Conservation (phyloP, 2,113 vertebrate species). For the Caranx ignobilis region DNA sequence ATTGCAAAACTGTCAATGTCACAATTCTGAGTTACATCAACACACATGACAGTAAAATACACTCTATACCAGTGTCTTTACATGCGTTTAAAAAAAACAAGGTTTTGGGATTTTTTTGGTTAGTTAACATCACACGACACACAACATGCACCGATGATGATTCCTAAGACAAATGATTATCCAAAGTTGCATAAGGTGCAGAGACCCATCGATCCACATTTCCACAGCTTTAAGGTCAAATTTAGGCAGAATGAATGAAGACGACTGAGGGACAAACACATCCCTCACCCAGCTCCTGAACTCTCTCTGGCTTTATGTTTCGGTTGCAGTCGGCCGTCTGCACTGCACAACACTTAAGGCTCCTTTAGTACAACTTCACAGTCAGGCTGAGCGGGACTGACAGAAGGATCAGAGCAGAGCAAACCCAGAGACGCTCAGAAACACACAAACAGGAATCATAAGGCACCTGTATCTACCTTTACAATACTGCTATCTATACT, state of each 20-base stretch:
- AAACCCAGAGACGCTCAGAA: slow-evolving; percentile 8
- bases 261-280: background rate
- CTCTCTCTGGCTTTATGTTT: background rate
- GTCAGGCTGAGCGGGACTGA: background rate
- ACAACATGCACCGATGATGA: slow-evolving; percentile 11
- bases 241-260: background rate
- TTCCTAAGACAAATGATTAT: background rate
- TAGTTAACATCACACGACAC: background rate
- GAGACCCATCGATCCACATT: background rate
- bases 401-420: background rate
- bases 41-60: slow-evolving; percentile 5
- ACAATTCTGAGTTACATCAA: background rate
- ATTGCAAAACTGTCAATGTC: background rate
- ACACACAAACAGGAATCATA: slow-evolving; percentile 41
- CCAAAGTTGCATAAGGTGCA: background rate
- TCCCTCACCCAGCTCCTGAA: background rate
- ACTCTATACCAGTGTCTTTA: background rate
- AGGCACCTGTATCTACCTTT: slow-evolving; percentile 56
- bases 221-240: slow-evolving; percentile 40
- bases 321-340: background rate
- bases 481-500: slow-evolving; percentile 15
- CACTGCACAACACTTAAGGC: background rate
- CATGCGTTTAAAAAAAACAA: background rate
- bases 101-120: background rate
- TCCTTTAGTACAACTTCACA: background rate